These are phyloP conservation scores for Heliocidaris tuberculata DNA, from an alignment of 35 echinoderm and acorn worm genomes.

Conservation along the genomic window DNA sequence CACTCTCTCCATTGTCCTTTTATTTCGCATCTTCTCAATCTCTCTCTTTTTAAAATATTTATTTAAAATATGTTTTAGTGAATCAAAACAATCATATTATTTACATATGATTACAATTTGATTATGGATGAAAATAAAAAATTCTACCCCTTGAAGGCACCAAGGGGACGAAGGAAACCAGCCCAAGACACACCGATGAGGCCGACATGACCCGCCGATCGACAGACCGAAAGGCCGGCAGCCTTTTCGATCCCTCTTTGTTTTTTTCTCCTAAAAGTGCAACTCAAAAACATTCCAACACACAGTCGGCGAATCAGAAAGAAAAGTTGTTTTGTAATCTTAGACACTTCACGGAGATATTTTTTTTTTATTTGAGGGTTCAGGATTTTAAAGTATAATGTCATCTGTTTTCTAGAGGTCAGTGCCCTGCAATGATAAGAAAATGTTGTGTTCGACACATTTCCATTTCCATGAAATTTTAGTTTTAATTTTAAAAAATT, in stretches of 20 bases:
- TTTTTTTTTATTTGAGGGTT: background rate
- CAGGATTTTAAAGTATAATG: background rate
- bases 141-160: no score
- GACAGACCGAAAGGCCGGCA: no score
- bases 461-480: background rate
- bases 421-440: background rate
- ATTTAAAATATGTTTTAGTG: no score
- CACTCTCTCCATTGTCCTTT: no score
- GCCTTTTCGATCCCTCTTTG: background rate
- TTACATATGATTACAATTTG: no score
- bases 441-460: background rate
- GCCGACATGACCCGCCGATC: no score
- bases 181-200: no score
- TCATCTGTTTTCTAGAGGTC: background rate
- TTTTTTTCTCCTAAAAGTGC: background rate
- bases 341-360: background rate
- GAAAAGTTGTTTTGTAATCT: background rate
- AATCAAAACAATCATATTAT: no score
- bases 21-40: background rate
- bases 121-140: no score
- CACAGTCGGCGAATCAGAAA: background rate
- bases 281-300: background rate
- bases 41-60: no score
- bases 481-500: background rate
- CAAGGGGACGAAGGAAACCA: no score